Evolutionary conservation across 2,888 invertebrate species (phyloP), one percentile per base, ranked within the genome.

Genomic region (Schrankia costaestrigalis): DNA sequence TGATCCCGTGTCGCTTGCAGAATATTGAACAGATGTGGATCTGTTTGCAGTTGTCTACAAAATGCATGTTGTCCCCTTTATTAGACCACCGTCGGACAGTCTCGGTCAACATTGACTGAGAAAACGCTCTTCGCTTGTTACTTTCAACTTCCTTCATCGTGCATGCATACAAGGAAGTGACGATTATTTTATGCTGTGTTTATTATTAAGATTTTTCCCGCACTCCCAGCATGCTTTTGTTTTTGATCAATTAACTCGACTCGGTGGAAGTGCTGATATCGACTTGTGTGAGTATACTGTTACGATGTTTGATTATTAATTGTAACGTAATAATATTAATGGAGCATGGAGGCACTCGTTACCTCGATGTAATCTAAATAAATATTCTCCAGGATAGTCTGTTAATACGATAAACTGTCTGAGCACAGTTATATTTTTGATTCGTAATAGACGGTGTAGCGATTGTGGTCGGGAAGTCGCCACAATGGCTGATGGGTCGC

Each of bases 401-500:
- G 21, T 38, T 46, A 41, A 48, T 43, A 31, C 29, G 36, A 52
- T 43, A 38, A 52, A 42, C 35, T 39, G 26, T 33, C 23, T 41
- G 38, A 40, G 34, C 40, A n/a, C n/a, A 48, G 48, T 49, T 44
- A 51, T 50, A 49, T 48, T 51, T 63, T 55, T 46, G 44, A 34
- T 56, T 31, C 24, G 41, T 56, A 49, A 46, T 51, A 51, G 51
- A 46, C 46, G 45, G 46, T 42, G 40, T 51, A 36, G 42, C 45
- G 48, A 63, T 71, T 60, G 48, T 50, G 36, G 61, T 65, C 72
- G 70, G 74, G 79, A 78, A 72, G 78, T 69, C 61, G 62, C 45
- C 67, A 79, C 80, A 77, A 78, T 70, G 65, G 62, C 48, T 62
- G 68, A 69, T 68, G 63, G 69, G 62, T 63, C 60, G 51, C 58